These are phyloP conservation scores for Mycogona germanica DNA, from an alignment of 2,888 invertebrate genomes.

Conservation along the genomic window DNA sequence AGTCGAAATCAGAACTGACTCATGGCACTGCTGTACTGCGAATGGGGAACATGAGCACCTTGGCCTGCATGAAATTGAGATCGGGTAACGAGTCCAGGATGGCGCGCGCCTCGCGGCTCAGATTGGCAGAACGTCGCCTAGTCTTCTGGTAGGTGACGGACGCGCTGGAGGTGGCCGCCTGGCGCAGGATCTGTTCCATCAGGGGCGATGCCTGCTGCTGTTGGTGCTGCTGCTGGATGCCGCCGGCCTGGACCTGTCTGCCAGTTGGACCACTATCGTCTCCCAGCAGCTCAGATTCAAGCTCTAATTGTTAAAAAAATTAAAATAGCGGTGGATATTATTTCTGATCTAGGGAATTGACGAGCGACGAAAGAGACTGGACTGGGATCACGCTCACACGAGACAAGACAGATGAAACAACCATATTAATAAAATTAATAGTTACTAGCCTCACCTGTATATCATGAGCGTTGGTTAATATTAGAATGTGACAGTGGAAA, in stretches of 20 bases:
- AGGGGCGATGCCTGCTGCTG: slow-evolving; percentile 25
- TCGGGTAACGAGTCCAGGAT: slow-evolving; percentile 33
- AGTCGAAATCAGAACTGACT: background rate
- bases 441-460: too few species aligned
- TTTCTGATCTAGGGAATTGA: too few species aligned
- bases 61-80: slow-evolving; percentile 35
- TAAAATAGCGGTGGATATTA: too few species aligned
- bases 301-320: slow-evolving; percentile 6
- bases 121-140: slow-evolving; percentile 18
- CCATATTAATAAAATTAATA: too few species aligned
- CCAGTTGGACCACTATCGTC: background rate
- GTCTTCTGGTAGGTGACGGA: background rate
- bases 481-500: too few species aligned
- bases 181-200: slow-evolving; percentile 31
- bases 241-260: too few species aligned
- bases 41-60: slow-evolving; percentile 35
- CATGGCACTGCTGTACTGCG: slow-evolving; percentile 7
- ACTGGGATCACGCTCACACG: too few species aligned
- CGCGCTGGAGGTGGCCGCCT: slow-evolving; percentile 27
- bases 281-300: slow-evolving; percentile 13
- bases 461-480: too few species aligned
- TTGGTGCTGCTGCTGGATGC: too few species aligned
- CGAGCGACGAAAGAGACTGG: too few species aligned
- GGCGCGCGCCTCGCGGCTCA: slow-evolving; percentile 30
- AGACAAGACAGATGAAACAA: too few species aligned